A percentile compares a stretch with the other conserved stretches of the same genome.
These are phyloP conservation scores for Euborellia annulipes DNA, from an alignment of 1,140 invertebrate genomes.

Conservation along the genomic window DNA sequence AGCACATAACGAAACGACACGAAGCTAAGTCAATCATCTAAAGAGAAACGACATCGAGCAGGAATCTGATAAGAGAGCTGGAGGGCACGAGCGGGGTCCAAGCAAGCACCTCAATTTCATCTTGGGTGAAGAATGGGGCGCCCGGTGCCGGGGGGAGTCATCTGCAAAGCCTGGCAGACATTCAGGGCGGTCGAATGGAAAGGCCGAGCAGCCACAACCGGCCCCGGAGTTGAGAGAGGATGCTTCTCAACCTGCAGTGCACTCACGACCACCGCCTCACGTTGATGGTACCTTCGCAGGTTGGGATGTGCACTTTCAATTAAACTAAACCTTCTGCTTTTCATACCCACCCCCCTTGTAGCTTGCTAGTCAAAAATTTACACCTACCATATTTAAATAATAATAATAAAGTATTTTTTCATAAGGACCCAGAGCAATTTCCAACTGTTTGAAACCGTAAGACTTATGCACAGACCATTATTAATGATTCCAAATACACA, in stretches of 20 bases:
- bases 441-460: too few species aligned
- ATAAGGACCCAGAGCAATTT: too few species aligned
- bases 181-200: slow-evolving; percentile 33
- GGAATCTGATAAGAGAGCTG: too few species aligned
- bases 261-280: slow-evolving; percentile 82
- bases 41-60: too few species aligned
- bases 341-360: too few species aligned
- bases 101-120: slow-evolving; percentile 70
- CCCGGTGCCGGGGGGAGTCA: slow-evolving; percentile 24
- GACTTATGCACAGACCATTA: too few species aligned
- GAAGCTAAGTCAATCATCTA: too few species aligned
- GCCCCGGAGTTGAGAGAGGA: slow-evolving; percentile 72
- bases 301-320: slow-evolving; percentile 13
- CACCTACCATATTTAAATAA: too few species aligned
- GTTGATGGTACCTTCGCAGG: slow-evolving; percentile 64
- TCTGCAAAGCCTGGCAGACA: slow-evolving; percentile 17
- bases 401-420: too few species aligned
- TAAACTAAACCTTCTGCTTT: slow-evolving; percentile 8
- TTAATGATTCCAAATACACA: too few species aligned
- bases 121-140: slow-evolving; percentile 68
- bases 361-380: too few species aligned
- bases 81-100: slow-evolving; percentile 19
- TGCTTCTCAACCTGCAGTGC: slow-evolving; percentile 85
- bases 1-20: too few species aligned
- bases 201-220: slow-evolving; percentile 49